phyloP scores from a whole-genome alignment of 2,888 invertebrate species.

The Lasioglossum calceatum region DNA sequence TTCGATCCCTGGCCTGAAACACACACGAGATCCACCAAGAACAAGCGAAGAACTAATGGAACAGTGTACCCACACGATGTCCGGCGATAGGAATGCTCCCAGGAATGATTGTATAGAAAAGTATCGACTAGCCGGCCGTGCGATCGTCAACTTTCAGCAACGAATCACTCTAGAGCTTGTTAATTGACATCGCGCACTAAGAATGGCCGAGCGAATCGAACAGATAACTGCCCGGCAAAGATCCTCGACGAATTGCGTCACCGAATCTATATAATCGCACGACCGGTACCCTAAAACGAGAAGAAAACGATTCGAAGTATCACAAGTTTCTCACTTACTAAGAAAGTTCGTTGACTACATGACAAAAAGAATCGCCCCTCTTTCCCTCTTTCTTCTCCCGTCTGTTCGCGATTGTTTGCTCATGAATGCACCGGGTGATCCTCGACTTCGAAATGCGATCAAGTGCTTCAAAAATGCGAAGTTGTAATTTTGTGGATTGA shows the following conservation, averaged over 20 bases:
- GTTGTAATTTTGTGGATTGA: background rate
- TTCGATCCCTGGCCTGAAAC: background rate
- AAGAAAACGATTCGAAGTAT: slow-evolving; percentile 40
- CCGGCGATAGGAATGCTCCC: slow-evolving; percentile 41
- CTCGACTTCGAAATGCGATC: background rate
- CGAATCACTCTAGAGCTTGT: background rate
- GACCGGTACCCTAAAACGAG: slow-evolving; percentile 26
- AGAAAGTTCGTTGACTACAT: slow-evolving; percentile 69
- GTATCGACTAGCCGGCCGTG: background rate
- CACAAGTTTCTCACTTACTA: slow-evolving; percentile 53
- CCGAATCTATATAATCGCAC: slow-evolving; percentile 29
- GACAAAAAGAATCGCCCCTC: slow-evolving; percentile 56
- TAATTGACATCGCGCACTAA: slow-evolving; percentile 10
- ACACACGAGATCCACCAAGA: background rate
- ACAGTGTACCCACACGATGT: slow-evolving; percentile 21
- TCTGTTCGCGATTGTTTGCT: slow-evolving; percentile 18
- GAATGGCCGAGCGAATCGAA: background rate
- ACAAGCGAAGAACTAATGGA: background rate
- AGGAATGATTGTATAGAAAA: slow-evolving; percentile 36
- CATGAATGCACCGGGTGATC: slow-evolving; percentile 13
- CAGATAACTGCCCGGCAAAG: background rate
- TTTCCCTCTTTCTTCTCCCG: slow-evolving; percentile 42
- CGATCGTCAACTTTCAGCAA: slow-evolving; percentile 26
- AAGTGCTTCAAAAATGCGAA: too few species aligned
- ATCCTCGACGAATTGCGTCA: too few species aligned